Evolutionary conservation across 2,113 vertebrate genomes (phyloP).

Genomic region (Ptilorrhoa leucosticta): DNA sequence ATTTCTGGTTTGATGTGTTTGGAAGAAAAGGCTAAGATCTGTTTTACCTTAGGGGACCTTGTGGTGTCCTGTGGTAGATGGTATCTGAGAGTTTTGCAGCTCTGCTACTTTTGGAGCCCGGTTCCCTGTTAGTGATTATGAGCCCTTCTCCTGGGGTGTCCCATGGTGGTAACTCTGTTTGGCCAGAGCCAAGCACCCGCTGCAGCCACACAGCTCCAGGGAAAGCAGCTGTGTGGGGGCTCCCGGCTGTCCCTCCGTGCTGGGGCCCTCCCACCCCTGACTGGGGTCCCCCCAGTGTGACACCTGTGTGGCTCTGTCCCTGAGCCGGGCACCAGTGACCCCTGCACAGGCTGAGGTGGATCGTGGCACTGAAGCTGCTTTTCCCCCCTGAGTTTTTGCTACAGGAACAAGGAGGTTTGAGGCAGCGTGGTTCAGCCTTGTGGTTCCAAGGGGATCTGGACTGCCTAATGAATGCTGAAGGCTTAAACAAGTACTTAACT

Average conservation of each 20-base stretch:
- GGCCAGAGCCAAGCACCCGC: background rate
- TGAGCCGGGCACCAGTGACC: background rate
- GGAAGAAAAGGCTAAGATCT: conserved; percentile 4
- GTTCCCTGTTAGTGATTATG: background rate
- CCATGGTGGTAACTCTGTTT: background rate
- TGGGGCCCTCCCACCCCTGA: background rate
- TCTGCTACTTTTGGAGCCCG: background rate
- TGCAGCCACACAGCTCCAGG: background rate
- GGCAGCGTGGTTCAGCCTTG: background rate
- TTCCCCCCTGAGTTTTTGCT: accelerated
- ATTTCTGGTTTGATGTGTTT: conserved; percentile 37
- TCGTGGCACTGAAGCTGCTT: background rate
- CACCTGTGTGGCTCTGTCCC: background rate
- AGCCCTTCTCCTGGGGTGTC: background rate
- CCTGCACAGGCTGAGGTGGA: background rate
- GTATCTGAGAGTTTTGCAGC: background rate
- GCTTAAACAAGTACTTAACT: background rate
- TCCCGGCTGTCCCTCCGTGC: background rate
- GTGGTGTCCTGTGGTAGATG: conserved; percentile 22
- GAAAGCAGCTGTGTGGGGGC: background rate
- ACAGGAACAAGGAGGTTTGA: background rate
- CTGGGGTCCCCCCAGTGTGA: background rate
- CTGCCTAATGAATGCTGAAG: background rate
- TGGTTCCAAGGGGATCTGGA: background rate
- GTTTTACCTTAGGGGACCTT: conserved; percentile 41